phyloP scores from a whole-genome alignment of 2,797 vertebrate species.

The Picus viridis region DNA sequence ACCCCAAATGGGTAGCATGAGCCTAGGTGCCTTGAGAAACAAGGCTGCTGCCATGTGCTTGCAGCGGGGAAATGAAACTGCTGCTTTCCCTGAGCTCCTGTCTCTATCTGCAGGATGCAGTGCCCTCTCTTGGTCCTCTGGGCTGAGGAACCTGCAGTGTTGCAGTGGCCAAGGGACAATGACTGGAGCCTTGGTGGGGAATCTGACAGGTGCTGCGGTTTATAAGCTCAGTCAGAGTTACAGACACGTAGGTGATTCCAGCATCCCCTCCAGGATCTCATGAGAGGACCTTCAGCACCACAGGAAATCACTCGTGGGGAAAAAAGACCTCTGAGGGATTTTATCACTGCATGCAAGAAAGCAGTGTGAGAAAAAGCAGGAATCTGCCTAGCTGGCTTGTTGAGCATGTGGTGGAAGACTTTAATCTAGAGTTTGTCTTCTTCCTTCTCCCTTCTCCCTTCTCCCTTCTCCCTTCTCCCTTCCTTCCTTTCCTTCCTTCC shows the following conservation, averaged over 20 bases:
- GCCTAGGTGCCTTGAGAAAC: neutral
- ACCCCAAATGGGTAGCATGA: neutral
- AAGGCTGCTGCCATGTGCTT: neutral
- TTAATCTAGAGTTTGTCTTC: neutral
- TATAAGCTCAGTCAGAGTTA: neutral
- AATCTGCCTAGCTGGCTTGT: neutral
- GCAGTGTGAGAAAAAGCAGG: neutral
- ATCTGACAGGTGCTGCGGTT: neutral
- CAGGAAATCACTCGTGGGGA: neutral
- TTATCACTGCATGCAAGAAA: neutral
- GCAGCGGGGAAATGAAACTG: neutral
- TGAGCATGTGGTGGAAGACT: neutral
- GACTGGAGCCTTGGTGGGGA: neutral
- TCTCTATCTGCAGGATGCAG: neutral
- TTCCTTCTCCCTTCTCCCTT: no score
- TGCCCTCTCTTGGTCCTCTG: constrained; percentile 50
- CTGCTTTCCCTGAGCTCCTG: neutral
- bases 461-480: neutral
- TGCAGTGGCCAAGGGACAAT: rapidly evolving
- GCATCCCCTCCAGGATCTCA: neutral
- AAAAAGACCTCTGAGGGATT: neutral
- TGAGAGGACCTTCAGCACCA: neutral
- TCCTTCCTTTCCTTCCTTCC: neutral
- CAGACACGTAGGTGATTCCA: neutral
- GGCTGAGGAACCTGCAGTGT: neutral